Percentiles rank a stretch among this genome's conserved stretches.
Evolutionary conservation across 1,140 invertebrate genomes (phyloP).

Genomic region (Trichomalopsis sarcophagae): DNA sequence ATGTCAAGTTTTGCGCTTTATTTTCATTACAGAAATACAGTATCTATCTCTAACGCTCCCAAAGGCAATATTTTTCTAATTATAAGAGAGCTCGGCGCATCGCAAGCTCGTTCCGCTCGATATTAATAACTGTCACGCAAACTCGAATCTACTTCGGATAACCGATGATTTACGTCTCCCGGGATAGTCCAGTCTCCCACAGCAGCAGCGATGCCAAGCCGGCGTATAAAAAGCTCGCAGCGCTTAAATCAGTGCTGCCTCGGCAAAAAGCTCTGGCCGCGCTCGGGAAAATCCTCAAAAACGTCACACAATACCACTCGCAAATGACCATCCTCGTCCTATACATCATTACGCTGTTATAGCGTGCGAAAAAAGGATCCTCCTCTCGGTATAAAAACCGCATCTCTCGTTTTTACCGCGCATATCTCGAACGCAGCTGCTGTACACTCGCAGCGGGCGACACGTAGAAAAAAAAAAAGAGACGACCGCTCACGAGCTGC

Average conservation of each 20-base stretch:
- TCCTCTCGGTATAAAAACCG: neutral
- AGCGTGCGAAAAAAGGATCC: neutral
- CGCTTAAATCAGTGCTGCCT: too few species aligned
- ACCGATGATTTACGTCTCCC: neutral
- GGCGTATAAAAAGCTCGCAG: too few species aligned
- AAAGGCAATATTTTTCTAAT: neutral
- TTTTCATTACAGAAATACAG: too few species aligned
- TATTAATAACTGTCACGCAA: neutral
- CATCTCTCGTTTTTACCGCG: neutral
- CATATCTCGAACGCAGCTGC: neutral
- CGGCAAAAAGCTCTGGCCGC: neutral
- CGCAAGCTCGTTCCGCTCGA: neutral
- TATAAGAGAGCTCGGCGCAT: neutral
- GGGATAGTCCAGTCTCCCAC: neutral
- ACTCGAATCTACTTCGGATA: conserved; percentile 3
- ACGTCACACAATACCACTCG: neutral
- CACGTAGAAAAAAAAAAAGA: neutral
- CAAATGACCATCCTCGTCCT: neutral
- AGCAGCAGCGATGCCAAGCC: neutral
- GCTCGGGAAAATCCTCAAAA: neutral
- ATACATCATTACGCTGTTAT: neutral
- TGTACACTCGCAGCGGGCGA: neutral
- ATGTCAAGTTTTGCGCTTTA: too few species aligned
- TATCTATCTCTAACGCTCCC: neutral
- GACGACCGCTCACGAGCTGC: neutral